Percentiles rank a stretch among this genome's conserved stretches.
Evolutionary conservation across 2,888 invertebrate genomes (phyloP).

Genomic region (Acholoe squamosa): DNA sequence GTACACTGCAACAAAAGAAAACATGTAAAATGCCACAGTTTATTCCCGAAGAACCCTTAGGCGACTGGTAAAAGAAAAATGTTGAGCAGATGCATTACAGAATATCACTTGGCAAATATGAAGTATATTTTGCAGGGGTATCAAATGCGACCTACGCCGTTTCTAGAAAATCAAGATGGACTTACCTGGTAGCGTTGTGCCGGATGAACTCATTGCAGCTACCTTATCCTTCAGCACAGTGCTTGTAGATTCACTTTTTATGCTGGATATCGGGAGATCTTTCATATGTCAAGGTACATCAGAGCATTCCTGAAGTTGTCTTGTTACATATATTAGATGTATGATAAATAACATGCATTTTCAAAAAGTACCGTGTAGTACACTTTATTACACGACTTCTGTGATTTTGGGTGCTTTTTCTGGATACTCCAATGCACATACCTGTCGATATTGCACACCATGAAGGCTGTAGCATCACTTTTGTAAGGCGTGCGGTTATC

Average conservation of each 20-base stretch:
- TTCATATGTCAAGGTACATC: not conserved
- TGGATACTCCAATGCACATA: too few species aligned
- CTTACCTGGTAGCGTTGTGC: not conserved
- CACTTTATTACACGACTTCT: too few species aligned
- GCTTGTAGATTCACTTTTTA: not conserved
- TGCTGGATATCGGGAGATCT: not conserved
- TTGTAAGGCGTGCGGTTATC: too few species aligned
- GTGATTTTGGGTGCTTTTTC: too few species aligned
- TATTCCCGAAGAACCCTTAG: not conserved
- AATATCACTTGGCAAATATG: not conserved
- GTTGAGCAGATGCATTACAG: not conserved
- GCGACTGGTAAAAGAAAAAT: not conserved
- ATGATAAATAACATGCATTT: too few species aligned
- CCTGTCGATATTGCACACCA: too few species aligned
- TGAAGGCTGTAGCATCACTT: too few species aligned
- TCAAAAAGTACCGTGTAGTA: too few species aligned
- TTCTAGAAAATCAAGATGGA: not conserved
- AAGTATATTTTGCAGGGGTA: not conserved
- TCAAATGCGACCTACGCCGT: too few species aligned
- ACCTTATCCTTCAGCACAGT: not conserved
- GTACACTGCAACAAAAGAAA: constrained; percentile 86
- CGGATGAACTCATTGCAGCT: not conserved
- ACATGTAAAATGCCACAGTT: not conserved
- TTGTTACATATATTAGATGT: too few species aligned
- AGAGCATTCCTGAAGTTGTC: too few species aligned